A percentile compares a stretch with the other conserved stretches of the same genome.
Evolutionary conservation across 2,113 vertebrate genomes (phyloP).

Genomic region (Ageneiosus marmoratus): DNA sequence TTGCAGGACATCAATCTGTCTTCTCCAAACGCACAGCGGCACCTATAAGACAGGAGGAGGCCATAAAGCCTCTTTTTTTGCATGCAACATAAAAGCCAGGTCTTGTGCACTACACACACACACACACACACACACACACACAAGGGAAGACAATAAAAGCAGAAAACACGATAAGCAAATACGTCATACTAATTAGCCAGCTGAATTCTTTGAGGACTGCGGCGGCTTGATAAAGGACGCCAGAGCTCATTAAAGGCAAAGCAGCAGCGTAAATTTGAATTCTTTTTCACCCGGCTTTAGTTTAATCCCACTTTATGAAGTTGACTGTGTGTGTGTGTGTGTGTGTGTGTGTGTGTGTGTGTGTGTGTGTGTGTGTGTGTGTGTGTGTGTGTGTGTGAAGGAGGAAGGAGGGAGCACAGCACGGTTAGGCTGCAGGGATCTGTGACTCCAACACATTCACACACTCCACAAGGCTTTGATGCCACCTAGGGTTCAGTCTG

Average conservation of each 20-base stretch:
- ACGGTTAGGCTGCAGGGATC: constrained; percentile 31
- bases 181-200: constrained; percentile 67
- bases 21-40: constrained; percentile 37
- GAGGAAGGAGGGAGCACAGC: constrained; percentile 18
- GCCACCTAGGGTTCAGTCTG: constrained; percentile 62
- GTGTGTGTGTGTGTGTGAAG: constrained; percentile 16
- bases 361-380: constrained; percentile 34
- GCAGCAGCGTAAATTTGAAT: constrained; percentile 57
- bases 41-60: constrained; percentile 45
- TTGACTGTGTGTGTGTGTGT: constrained; percentile 48
- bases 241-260: constrained; percentile 62
- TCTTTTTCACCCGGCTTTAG: constrained; percentile 61
- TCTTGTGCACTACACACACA: constrained; percentile 14
- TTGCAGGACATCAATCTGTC: constrained; percentile 51
- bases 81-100: constrained; percentile 38
- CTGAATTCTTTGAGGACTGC: constrained; percentile 69
- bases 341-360: constrained; percentile 21
- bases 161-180: constrained; percentile 67
- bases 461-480: constrained; percentile 59
- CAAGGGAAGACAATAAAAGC: constrained; percentile 58
- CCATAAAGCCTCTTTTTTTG: constrained; percentile 31
- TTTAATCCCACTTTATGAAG: constrained; percentile 65
- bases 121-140: constrained; percentile 25
- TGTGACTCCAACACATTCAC: constrained; percentile 25
- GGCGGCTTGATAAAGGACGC: constrained; percentile 65